Base-by-base conservation (phyloP, 2,797 vertebrate species). In the Dicrostonyx torquatus region DNA sequence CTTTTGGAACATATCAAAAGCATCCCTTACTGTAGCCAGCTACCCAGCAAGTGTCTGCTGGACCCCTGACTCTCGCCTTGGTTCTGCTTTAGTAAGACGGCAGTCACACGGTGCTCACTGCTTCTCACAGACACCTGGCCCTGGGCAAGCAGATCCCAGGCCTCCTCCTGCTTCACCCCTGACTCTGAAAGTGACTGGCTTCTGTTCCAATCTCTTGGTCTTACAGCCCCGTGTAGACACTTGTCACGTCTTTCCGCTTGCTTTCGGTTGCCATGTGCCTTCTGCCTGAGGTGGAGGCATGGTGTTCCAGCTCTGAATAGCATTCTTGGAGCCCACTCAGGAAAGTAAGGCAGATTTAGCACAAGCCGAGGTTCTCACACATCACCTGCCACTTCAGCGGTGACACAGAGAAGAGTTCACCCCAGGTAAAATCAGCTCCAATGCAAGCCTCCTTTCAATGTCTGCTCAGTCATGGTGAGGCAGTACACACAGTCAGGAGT, bases 21-120 rank as follows among this genome's bases (percentile, higher is more conserved):
- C 22, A 37, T 15, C 24, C 60, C 55, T 70, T 8, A 0, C 50
- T 5, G 26, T 2, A n/a, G n/a, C 50, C 72, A 31, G 45, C 20
- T 13, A 1, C 14, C 34, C 29, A 1, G 0, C 20, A 13, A 29
- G 34, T 10, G 1, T 6, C 48, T 58, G 60, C 70, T 5, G 3
- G 34, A n/a, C 18, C 29, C 2, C 20, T 0, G 0, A 40, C 31
- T 24, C 55, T 6, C 7, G 1, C 1, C 37, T 20, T 0, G 0
- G 22, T 5, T 0, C 3, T 22, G 55, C 40, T 40, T 48, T 0
- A 10, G 37, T 26, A 6, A 82, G 5, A 1, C 0, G n/a, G 18
- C 20, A 7, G 17, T 10, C 24, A 5, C 50, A 6, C 2, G 3
- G 14, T 20, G 3, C 48, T 88, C 7, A 0, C n/a, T 0, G 0